These are phyloP conservation scores for Holacanthella duospinosa DNA, from an alignment of 2,888 invertebrate genomes.

Conservation along the genomic window DNA sequence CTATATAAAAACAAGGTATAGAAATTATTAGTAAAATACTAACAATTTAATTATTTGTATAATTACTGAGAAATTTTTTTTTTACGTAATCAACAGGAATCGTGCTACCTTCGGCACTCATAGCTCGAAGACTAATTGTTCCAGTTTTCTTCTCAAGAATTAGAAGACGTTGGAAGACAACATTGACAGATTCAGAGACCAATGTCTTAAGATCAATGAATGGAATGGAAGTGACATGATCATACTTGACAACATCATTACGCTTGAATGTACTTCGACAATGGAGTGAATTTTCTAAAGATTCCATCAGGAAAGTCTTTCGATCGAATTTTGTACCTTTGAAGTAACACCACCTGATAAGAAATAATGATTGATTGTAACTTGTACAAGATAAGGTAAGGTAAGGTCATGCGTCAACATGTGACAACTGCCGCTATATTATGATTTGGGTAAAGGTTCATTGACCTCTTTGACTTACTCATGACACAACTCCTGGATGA, in stretches of 20 bases:
- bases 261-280: conserved; percentile 15
- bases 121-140: conserved; percentile 21
- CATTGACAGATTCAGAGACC: conserved; percentile 25
- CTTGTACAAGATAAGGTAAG: too few species aligned
- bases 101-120: conserved; percentile 25
- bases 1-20: conserved; percentile 11
- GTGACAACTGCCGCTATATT: too few species aligned
- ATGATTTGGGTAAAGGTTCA: too few species aligned
- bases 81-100: conserved; percentile 26
- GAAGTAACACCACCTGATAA: conserved; percentile 24
- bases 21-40: too few species aligned
- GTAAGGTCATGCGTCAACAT: too few species aligned
- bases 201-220: conserved; percentile 21
- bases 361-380: too few species aligned
- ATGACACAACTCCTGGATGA: conserved; percentile 31
- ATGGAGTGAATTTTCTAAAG: conserved; percentile 16
- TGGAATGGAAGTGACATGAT: conserved; percentile 12
- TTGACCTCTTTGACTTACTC: conserved; percentile 18
- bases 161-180: conserved; percentile 25
- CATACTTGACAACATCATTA: conserved; percentile 18
- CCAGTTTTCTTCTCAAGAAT: conserved; percentile 24
- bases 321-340: conserved; percentile 23
- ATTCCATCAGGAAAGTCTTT: conserved; percentile 25
- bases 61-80: neutral
- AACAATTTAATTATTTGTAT: too few species aligned